Percentiles rank a stretch among this genome's conserved stretches.
Conservation (phyloP, 2,888 invertebrate species). For the Troides oblongomaculatus region DNA sequence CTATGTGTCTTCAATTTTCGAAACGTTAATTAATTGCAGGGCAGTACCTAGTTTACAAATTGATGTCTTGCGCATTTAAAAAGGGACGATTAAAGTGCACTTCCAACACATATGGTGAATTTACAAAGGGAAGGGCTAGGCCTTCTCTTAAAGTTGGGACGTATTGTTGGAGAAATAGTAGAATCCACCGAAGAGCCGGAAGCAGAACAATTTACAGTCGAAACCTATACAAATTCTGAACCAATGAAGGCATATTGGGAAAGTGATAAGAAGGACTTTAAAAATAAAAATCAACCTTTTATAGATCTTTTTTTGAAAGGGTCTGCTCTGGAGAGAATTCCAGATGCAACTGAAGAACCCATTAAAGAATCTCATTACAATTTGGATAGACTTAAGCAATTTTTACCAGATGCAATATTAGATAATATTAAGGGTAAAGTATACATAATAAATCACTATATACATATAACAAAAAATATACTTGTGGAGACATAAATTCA, state of each 20-base stretch:
- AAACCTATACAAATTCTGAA: conserved; percentile 47
- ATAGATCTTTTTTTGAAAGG: conserved; percentile 67
- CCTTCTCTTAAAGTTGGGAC: conserved; percentile 68
- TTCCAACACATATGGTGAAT: conserved; percentile 72
- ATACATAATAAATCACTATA: conserved; percentile 45
- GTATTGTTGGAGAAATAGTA: conserved; percentile 50
- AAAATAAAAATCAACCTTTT: conserved; percentile 58
- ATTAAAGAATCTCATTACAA: conserved; percentile 72
- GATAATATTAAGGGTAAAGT: conserved; percentile 66
- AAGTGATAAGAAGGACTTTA: conserved; percentile 58
- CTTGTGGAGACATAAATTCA: conserved; percentile 75
- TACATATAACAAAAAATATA: neutral
- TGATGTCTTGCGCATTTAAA: conserved; percentile 65
- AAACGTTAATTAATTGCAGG: conserved; percentile 79
- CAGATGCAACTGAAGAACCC: conserved; percentile 62
- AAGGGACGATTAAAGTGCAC: conserved; percentile 58
- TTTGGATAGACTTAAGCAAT: conserved; percentile 58
- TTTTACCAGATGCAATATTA: conserved; percentile 60
- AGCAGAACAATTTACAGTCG: conserved; percentile 38
- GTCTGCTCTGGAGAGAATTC: conserved; percentile 62
- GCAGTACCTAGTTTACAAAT: conserved; percentile 66
- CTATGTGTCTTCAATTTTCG: conserved; percentile 79
- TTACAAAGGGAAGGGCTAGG: conserved; percentile 66
- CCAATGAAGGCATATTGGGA: conserved; percentile 76
- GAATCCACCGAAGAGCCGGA: conserved; percentile 52